phyloP scores from a whole-genome alignment of 2,888 invertebrate genomes.

The Mythimna ferrago region DNA sequence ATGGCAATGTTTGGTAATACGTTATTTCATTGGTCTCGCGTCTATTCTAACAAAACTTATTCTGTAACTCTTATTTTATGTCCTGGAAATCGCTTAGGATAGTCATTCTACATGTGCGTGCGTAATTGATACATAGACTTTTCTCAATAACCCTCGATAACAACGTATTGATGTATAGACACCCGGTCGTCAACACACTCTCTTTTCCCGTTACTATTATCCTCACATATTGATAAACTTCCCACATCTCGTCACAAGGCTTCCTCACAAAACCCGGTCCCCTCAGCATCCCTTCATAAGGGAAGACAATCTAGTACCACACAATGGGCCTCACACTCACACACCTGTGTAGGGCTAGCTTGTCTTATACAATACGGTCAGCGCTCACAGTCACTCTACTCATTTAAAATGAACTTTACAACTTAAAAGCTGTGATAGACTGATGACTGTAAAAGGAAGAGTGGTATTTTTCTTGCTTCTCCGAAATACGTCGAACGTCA shows the following conservation, averaged over 20 bases:
- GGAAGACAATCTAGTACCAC: slow-evolving; percentile 24
- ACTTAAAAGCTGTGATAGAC: neutral
- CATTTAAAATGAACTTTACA: neutral
- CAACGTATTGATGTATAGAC: neutral
- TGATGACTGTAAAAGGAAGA: neutral
- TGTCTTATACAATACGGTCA: slow-evolving; percentile 2
- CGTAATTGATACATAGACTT: neutral
- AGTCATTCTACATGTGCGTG: neutral
- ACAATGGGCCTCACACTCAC: slow-evolving; percentile 6
- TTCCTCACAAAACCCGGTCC: neutral
- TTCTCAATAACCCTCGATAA: neutral
- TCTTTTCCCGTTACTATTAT: neutral
- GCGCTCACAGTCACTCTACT: neutral
- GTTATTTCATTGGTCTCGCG: neutral
- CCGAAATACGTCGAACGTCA: too few relatives aligned
- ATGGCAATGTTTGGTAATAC: neutral
- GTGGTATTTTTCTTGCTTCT: too few relatives aligned
- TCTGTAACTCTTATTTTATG: neutral
- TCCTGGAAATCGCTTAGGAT: neutral
- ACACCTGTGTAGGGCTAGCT: neutral
- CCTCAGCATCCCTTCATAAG: slow-evolving; percentile 13
- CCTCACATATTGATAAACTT: slow-evolving; percentile 3
- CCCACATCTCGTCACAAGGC: neutral
- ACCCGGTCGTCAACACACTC: too few relatives aligned
- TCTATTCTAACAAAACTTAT: neutral